Conservation (phyloP, 1,140 invertebrate genomes). For the Arctopsyche grandis region DNA sequence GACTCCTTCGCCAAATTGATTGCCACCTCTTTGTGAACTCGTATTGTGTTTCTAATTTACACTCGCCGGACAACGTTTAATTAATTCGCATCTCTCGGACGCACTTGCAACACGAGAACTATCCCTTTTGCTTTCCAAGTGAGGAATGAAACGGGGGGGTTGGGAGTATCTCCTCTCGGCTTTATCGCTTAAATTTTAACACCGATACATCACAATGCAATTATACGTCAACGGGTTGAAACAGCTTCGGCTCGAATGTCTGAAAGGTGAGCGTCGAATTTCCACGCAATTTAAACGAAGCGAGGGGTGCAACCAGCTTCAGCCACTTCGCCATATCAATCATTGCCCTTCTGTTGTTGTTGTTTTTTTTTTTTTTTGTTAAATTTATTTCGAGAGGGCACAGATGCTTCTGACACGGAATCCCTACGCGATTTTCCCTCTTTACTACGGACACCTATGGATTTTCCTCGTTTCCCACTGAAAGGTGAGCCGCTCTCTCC, state of each 20-base stretch:
- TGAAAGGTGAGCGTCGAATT: conserved; percentile 23
- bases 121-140: not conserved
- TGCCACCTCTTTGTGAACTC: conserved; percentile 54
- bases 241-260: conserved; percentile 6
- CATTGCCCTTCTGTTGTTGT: conserved; percentile 49
- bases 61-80: conserved; percentile 52
- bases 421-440: conserved; percentile 23
- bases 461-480: conserved; percentile 26
- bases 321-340: conserved; percentile 51
- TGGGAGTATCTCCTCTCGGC: no score
- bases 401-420: conserved; percentile 50
- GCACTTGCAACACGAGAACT: conserved; percentile 14
- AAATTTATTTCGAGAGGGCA: conserved; percentile 51
- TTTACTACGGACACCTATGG: not conserved
- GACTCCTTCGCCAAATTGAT: conserved; percentile 51
- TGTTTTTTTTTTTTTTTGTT: conserved; percentile 45
- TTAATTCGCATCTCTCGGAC: conserved; percentile 42
- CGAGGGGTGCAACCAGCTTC: not conserved
- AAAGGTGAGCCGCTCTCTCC: conserved; percentile 18
- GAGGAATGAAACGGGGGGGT: no score
- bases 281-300: conserved; percentile 44
- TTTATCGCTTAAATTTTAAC: no score
- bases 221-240: conserved; percentile 1
- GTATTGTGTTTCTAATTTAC: conserved; percentile 55
- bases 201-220: not conserved